phyloP scores from a whole-genome alignment of 2,797 vertebrate species.

The Xenopus petersii region DNA sequence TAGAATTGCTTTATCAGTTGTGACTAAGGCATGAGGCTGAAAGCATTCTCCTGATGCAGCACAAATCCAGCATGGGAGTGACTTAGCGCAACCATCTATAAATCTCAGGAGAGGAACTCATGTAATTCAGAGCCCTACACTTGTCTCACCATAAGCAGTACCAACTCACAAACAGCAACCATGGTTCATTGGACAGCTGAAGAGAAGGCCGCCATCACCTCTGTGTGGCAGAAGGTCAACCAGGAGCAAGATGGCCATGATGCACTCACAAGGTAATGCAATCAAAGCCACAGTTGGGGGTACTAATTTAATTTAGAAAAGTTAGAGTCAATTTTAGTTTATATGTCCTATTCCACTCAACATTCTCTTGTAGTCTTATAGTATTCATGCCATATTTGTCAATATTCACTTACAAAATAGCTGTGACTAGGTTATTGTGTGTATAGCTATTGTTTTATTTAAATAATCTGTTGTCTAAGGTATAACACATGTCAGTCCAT shows the following conservation, averaged over 20 bases:
- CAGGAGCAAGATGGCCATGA: constrained; percentile 5
- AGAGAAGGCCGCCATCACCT: background rate
- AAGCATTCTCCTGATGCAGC: background rate
- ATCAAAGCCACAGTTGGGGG: background rate
- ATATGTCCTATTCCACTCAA: no score
- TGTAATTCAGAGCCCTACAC: background rate
- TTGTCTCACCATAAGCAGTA: background rate
- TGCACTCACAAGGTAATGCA: constrained; percentile 12
- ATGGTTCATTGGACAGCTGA: constrained; percentile 67
- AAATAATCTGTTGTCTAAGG: no score
- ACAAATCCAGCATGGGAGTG: background rate
- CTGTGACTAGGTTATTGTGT: no score
- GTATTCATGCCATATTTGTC: no score
- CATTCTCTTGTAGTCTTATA: no score
- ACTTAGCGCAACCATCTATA: background rate
- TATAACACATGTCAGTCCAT: no score
- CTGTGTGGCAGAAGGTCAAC: constrained; percentile 59
- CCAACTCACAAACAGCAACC: background rate
- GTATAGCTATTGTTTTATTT: no score
- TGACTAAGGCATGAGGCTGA: background rate
- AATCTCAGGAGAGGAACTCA: background rate
- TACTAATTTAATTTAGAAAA: no score
- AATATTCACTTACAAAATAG: no score
- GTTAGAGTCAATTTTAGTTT: no score
- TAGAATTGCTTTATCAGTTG: background rate